phyloP scores from a whole-genome alignment of 2,113 vertebrate species.

The Syrrhaptes paradoxus region DNA sequence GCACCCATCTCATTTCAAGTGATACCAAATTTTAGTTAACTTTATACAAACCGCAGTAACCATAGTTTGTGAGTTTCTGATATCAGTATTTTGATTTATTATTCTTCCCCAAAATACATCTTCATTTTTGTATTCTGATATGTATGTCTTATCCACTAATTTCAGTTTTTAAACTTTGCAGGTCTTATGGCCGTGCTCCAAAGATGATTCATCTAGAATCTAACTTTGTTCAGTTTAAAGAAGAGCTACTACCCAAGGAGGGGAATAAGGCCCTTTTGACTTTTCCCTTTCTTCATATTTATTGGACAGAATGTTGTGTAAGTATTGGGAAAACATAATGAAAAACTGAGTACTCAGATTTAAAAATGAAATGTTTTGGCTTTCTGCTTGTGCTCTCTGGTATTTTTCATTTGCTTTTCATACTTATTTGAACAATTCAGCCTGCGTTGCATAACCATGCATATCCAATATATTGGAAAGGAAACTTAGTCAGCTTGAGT shows the following conservation, averaged over 20 bases:
- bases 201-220: constrained; percentile 99
- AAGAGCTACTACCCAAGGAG: constrained; percentile 96
- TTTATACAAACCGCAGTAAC: neutral
- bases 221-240: constrained; percentile 98
- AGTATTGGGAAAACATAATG: constrained; percentile 66
- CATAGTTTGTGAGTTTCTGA: neutral
- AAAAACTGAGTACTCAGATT: neutral
- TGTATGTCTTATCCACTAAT: neutral
- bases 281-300: constrained; percentile 97
- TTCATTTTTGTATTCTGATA: neutral
- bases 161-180: constrained; percentile 55
- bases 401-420: neutral
- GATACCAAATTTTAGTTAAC: neutral
- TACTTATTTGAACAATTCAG: neutral
- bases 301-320: constrained; percentile 99
- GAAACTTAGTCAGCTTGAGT: neutral
- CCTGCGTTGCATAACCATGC: neutral
- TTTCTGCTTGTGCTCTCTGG: neutral
- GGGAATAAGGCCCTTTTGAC: constrained; percentile 96
- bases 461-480: neutral
- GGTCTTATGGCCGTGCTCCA: constrained; percentile 95
- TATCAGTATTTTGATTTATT: neutral
- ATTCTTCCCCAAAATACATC: neutral
- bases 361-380: neutral
- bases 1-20: neutral